phyloP scores from a whole-genome alignment of 2,113 vertebrate species.

The Lipophrys pholis region DNA sequence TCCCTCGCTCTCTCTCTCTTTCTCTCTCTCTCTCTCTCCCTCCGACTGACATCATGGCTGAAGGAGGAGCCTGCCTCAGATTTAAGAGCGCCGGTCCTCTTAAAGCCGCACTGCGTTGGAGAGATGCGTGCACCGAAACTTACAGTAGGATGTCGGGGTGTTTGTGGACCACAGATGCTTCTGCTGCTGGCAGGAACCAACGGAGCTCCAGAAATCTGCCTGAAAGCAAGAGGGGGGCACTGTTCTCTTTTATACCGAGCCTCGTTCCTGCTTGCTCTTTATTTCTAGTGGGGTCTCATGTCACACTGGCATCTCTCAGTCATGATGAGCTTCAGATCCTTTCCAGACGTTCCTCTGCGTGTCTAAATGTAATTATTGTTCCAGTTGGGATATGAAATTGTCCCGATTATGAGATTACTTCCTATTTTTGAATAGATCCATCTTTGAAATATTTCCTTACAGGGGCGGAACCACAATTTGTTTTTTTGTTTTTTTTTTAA shows the following conservation, averaged over 20 bases:
- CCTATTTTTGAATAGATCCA: slow-evolving; percentile 4
- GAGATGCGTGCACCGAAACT: slow-evolving; percentile 63
- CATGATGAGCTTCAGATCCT: slow-evolving; percentile 30
- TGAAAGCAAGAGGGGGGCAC: slow-evolving; percentile 82
- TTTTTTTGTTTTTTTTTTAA: too few species aligned
- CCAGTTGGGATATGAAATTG: slow-evolving; percentile 27
- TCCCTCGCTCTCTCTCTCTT: slow-evolving; percentile 72
- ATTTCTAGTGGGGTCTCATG: slow-evolving; percentile 27
- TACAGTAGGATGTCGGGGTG: slow-evolving; percentile 36
- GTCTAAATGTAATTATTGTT: slow-evolving; percentile 31
- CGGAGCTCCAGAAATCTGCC: slow-evolving; percentile 53
- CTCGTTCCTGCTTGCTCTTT: slow-evolving; percentile 33
- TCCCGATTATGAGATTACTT: slow-evolving; percentile 18
- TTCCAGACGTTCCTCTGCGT: slow-evolving; percentile 41
- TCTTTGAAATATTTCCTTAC: too few species aligned
- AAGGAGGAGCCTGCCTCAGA: slow-evolving; percentile 79
- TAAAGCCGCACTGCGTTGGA: slow-evolving; percentile 85
- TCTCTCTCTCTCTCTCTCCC: slow-evolving; percentile 78
- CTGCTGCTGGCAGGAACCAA: slow-evolving; percentile 50
- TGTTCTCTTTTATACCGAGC: slow-evolving; percentile 80
- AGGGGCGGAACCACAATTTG: too few species aligned
- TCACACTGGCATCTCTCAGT: slow-evolving; percentile 37
- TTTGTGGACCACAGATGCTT: slow-evolving; percentile 52
- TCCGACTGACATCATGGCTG: slow-evolving; percentile 80
- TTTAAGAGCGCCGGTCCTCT: slow-evolving; percentile 80